Conservation (phyloP, 1,140 invertebrate genomes). For the Centruroides vittatus region DNA sequence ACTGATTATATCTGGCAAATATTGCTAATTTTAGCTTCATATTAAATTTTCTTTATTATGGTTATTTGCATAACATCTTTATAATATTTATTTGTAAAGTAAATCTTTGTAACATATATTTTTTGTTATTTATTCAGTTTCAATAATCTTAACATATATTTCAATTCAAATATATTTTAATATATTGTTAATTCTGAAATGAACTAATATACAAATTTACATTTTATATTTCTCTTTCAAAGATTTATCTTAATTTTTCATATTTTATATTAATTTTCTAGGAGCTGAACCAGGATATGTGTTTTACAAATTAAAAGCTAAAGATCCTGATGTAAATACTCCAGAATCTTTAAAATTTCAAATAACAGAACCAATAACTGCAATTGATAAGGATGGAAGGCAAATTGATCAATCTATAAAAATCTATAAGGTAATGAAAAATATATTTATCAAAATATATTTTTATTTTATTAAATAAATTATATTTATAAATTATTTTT, state of each 20-base stretch:
- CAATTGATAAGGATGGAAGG: constrained; percentile 66
- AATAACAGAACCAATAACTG: constrained; percentile 52
- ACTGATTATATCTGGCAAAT: no score
- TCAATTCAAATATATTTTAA: background rate
- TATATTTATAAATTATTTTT: constrained; percentile 2
- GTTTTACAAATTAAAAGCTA: constrained; percentile 54
- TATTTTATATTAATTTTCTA: constrained; percentile 9
- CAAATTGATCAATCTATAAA: constrained; percentile 22
- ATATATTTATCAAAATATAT: background rate
- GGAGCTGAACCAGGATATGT: constrained; percentile 55
- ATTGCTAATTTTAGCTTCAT: no score
- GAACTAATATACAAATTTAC: background rate
- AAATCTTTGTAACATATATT: background rate
- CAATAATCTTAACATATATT: background rate
- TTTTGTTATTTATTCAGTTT: background rate
- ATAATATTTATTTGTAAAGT: no score
- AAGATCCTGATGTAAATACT: constrained; percentile 60
- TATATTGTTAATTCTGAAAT: background rate
- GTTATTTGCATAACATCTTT: no score
- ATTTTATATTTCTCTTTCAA: no score
- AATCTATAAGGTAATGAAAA: background rate
- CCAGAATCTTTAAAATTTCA: constrained; percentile 52
- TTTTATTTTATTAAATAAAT: background rate
- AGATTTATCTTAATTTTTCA: no score
- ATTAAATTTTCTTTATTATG: no score